Evolutionary conservation across 2,888 invertebrate species (phyloP).

Genomic region (Blastobasis adustella): DNA sequence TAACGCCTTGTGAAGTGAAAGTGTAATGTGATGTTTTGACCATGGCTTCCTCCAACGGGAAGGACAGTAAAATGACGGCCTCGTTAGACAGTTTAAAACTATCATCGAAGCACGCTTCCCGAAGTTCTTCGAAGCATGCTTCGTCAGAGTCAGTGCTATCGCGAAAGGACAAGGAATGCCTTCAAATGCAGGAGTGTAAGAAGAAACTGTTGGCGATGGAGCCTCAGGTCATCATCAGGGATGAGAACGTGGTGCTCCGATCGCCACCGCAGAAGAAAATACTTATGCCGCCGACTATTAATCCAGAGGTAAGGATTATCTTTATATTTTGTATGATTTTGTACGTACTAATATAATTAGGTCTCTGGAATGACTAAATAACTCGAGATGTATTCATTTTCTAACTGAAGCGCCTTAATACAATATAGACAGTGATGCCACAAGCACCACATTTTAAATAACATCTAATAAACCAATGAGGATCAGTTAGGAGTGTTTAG

Average conservation of each 20-base stretch:
- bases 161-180: constrained; percentile 59
- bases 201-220: constrained; percentile 65
- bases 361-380: no score
- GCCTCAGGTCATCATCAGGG: constrained; percentile 64
- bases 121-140: constrained; percentile 60
- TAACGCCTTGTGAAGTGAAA: no score
- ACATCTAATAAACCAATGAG: no score
- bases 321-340: no score
- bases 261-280: constrained; percentile 71
- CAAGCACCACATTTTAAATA: no score
- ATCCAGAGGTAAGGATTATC: constrained; percentile 51
- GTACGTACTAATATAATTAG: no score
- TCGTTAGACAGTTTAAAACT: constrained; percentile 66
- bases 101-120: constrained; percentile 59
- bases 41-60: constrained; percentile 64
- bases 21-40: neutral
- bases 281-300: constrained; percentile 61
- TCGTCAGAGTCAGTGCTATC: constrained; percentile 67
- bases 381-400: no score
- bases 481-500: no score
- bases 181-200: constrained; percentile 69
- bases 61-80: constrained; percentile 61
- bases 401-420: no score
- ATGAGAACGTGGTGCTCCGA: constrained; percentile 60
- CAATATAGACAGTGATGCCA: no score